phyloP scores from a whole-genome alignment of 2,113 vertebrate species.

The Girardinichthys multiradiatus region DNA sequence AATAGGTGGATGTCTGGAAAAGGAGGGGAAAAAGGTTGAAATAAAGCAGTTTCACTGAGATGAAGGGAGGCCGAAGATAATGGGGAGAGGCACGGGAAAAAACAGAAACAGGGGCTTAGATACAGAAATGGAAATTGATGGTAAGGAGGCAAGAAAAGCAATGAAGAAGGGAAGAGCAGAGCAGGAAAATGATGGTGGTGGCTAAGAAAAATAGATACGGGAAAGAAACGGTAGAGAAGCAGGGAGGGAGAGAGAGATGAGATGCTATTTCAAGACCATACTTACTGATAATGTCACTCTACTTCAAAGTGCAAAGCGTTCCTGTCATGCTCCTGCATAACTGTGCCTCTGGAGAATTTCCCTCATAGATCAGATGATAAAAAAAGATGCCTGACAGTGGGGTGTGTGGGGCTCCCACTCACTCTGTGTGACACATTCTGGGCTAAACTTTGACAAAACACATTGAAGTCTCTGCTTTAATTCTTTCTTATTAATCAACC shows the following conservation, averaged over 20 bases:
- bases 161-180: constrained; percentile 17
- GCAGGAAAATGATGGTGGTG: constrained; percentile 33
- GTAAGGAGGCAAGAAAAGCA: constrained; percentile 32
- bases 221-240: constrained; percentile 55
- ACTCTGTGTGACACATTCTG: constrained; percentile 42
- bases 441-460: constrained; percentile 55
- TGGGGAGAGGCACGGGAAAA: constrained; percentile 23
- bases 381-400: constrained; percentile 68
- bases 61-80: constrained; percentile 27
- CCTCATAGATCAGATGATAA: constrained; percentile 77
- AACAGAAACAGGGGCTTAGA: constrained; percentile 7
- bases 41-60: constrained; percentile 28
- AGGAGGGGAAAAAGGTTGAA: neutral
- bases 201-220: constrained; percentile 41
- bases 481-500: constrained; percentile 55
- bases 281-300: constrained; percentile 82
- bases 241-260: constrained; percentile 58
- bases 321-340: constrained; percentile 71
- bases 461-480: constrained; percentile 36
- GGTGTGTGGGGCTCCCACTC: constrained; percentile 39
- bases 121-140: constrained; percentile 38
- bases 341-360: constrained; percentile 73
- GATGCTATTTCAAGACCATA: constrained; percentile 80
- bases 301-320: constrained; percentile 81
- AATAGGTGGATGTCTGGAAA: constrained; percentile 16